Percentiles rank a stretch among this genome's conserved stretches.
These are phyloP conservation scores for Corythornis cristatus DNA, from an alignment of 2,113 vertebrate genomes.

Conservation along the genomic window DNA sequence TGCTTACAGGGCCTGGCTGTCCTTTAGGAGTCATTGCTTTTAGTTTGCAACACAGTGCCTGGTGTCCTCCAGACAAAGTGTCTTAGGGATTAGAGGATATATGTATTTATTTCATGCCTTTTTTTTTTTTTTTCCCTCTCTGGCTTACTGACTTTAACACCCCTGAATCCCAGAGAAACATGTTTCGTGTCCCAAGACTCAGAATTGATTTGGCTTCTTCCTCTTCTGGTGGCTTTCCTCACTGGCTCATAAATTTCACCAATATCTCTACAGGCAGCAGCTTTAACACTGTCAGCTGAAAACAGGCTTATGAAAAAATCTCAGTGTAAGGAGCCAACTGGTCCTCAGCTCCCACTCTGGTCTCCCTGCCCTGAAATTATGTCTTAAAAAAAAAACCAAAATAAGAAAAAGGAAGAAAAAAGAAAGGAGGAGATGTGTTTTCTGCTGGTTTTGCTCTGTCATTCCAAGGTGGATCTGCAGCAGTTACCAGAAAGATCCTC, in stretches of 20 bases:
- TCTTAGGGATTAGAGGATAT: not conserved
- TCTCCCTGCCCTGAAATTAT: not conserved
- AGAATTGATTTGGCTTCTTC: slow-evolving; percentile 4
- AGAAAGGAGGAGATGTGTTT: not conserved
- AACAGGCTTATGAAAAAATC: not conserved
- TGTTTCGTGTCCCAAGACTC: not conserved
- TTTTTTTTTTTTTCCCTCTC: not conserved
- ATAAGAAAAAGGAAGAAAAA: not conserved
- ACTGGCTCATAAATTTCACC: not conserved
- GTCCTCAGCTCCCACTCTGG: not conserved
- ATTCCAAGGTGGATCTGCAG: slow-evolving; percentile 46
- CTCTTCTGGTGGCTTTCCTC: slow-evolving; percentile 18
- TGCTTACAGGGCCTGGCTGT: not conserved
- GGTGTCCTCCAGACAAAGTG: slow-evolving; percentile 3
- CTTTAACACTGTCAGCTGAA: not conserved
- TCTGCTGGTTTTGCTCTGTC: slow-evolving; percentile 48
- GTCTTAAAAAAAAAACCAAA: not conserved
- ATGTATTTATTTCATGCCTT: not conserved
- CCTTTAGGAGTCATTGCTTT: slow-evolving; percentile 12
- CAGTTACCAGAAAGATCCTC: slow-evolving; percentile 34
- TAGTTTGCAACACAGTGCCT: not conserved
- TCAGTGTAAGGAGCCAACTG: not conserved
- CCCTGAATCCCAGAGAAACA: slow-evolving; percentile 26
- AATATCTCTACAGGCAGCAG: slow-evolving; percentile 3
- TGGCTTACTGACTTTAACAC: slow-evolving; percentile 17